Evolutionary conservation across 2,888 invertebrate species (phyloP), one percentile per base, ranked within the genome.

Genomic region (Latrodectus elegans): DNA sequence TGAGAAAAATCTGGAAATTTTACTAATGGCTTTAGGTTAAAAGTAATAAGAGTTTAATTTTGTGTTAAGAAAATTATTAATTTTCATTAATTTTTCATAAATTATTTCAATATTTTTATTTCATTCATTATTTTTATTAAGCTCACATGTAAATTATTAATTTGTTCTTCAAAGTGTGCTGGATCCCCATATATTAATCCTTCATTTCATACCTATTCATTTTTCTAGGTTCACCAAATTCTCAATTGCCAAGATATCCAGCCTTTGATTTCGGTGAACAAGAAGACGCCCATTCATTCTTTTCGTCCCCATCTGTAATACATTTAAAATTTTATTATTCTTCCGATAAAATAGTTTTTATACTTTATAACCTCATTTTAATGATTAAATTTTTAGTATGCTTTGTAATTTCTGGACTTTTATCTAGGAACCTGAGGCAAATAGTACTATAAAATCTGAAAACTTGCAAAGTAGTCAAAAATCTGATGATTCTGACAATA

Each of bases 191-290:
- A 22, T 68, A 49, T 15, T 38, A 71, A 71, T 15, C 8, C 8
- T 71, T 71, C 26, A 15, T 1, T 14, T 71, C 8, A 49, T 49
- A 15, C 22, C 53, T n/a, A 70, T 67, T 74, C 14, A 38, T 55
- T 38, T 55, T 14, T 49, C 17, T 17, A 83, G 88, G 82, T 9
- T 84, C 88, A 2, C 88, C 84, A 65, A 84, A 84, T 64, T 88
- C 88, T 51, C 76, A 70, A 22, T 67, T 83, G 60, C 84, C 84
- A 51, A 64, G 88, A n/a, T 88, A 75, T 51, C 84, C 88, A 55
- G 88, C 88, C 17, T 88, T 88, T 84, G 88, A 88, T 72, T 88
- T 88, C 53, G 75, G 84, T 72, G 88, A 88, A 60, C 88, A 88
- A 67, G 88, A 88, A 72, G 88, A 88, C 68, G 83, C 73, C 14